phyloP scores from a whole-genome alignment of 1,140 invertebrate species.

The Druon quercuslanigerum region DNA sequence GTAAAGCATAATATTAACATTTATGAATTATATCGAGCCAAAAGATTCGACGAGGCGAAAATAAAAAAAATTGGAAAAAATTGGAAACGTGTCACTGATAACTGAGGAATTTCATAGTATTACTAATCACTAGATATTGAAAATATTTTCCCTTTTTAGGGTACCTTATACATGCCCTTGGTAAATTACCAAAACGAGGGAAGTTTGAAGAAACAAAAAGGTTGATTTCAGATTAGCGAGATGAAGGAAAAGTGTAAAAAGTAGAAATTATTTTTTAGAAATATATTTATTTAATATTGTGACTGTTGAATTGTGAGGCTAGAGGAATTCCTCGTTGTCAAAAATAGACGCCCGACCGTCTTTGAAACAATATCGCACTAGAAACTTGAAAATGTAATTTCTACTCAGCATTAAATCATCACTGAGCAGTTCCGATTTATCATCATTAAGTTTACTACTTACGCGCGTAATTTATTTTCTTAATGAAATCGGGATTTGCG shows the following conservation, averaged over 20 bases:
- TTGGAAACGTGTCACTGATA: slow-evolving; percentile 18
- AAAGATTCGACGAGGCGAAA: neutral
- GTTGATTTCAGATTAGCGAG: no score
- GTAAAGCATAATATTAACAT: slow-evolving; percentile 38
- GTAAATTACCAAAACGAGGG: no score
- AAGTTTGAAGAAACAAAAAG: no score
- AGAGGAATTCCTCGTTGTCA: neutral
- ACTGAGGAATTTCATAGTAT: slow-evolving; percentile 27
- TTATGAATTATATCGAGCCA: slow-evolving; percentile 17
- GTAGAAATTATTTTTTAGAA: neutral
- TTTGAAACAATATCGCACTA: neutral
- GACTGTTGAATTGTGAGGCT: slow-evolving; percentile 6
- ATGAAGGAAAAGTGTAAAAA: no score
- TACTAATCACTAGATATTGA: slow-evolving; percentile 25
- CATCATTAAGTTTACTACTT: no score
- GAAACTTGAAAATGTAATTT: neutral
- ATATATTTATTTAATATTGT: slow-evolving; percentile 13
- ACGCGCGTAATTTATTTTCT: no score
- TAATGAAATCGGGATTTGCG: no score
- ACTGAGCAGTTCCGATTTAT: neutral
- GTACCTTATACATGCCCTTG: no score
- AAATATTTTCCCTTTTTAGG: neutral
- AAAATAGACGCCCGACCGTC: no score
- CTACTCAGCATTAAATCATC: neutral
- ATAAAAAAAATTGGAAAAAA: neutral